A percentile compares a stretch with the other conserved stretches of the same genome.
Evolutionary conservation across 2,888 invertebrate genomes (phyloP).

Genomic region (Barypeithes pellucidus): DNA sequence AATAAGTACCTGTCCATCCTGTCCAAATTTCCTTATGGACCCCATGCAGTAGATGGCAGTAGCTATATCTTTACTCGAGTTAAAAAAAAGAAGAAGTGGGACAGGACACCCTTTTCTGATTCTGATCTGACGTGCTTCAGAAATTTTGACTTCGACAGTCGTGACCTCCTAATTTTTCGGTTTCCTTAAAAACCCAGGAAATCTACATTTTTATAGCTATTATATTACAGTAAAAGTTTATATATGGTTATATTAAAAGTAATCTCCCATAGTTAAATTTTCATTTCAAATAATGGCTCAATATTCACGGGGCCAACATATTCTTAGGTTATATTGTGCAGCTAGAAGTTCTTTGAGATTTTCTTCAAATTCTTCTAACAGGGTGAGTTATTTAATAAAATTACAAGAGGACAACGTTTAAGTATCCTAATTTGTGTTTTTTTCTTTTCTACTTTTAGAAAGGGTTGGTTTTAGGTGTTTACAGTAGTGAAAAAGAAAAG

Average conservation of each 20-base stretch:
- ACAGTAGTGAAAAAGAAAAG: conserved; percentile 69
- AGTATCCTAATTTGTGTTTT: conserved; percentile 20
- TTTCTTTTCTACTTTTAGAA: conserved; percentile 66
- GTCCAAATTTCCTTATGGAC: neutral
- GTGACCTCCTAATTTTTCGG: conserved; percentile 8
- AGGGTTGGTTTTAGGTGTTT: conserved; percentile 74
- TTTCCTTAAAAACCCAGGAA: conserved; percentile 8
- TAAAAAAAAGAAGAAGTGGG: neutral
- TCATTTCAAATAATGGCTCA: conserved; percentile 29
- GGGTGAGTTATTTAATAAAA: conserved; percentile 51
- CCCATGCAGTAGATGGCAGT: too few relatives aligned
- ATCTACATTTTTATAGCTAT: neutral
- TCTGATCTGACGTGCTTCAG: neutral
- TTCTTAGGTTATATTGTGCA: conserved; percentile 63
- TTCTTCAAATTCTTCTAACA: conserved; percentile 54
- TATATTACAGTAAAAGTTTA: neutral
- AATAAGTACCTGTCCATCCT: neutral
- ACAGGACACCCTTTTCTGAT: neutral
- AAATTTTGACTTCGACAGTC: neutral
- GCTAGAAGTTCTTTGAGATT: conserved; percentile 56
- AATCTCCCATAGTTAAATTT: neutral
- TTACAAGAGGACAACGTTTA: neutral
- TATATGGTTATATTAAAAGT: neutral
- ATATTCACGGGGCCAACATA: conserved; percentile 56
- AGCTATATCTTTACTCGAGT: too few relatives aligned